Conservation (phyloP, 2,797 vertebrate genomes). For the Rachycentron canadum region DNA sequence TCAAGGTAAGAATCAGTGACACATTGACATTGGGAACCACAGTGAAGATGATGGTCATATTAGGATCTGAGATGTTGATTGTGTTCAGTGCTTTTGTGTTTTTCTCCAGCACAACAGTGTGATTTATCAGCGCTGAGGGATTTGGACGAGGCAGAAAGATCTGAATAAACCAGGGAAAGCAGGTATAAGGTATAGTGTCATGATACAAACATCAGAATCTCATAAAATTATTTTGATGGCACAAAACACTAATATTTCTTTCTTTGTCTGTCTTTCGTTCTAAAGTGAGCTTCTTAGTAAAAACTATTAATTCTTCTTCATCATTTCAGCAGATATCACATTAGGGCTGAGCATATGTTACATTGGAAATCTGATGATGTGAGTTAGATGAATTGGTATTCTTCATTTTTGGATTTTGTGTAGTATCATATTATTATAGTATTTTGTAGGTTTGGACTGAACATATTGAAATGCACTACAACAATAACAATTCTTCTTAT, state of each 20-base stretch:
- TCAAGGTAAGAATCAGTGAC: constrained; percentile 70
- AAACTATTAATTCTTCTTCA: not conserved
- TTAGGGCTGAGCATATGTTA: not conserved
- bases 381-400: not conserved
- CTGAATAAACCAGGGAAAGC: constrained; percentile 63
- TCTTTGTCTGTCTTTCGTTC: not conserved
- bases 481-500: not conserved
- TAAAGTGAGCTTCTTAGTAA: not conserved
- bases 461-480: not conserved
- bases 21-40: constrained; percentile 67
- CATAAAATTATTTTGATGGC: not conserved
- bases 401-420: not conserved
- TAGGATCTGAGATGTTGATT: constrained; percentile 77
- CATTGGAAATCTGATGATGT: not conserved
- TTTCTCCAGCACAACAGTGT: constrained; percentile 43
- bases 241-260: not conserved
- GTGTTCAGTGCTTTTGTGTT: constrained; percentile 36
- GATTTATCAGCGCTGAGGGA: not conserved
- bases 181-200: not conserved
- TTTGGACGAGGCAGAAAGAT: constrained; percentile 74
- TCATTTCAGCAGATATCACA: not conserved
- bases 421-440: too few species aligned
- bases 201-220: not conserved
- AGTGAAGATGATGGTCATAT: constrained; percentile 73
- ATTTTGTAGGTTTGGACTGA: too few species aligned